These are phyloP conservation scores for Octodonta nipae DNA, from an alignment of 2,888 invertebrate species.

Conservation along the genomic window DNA sequence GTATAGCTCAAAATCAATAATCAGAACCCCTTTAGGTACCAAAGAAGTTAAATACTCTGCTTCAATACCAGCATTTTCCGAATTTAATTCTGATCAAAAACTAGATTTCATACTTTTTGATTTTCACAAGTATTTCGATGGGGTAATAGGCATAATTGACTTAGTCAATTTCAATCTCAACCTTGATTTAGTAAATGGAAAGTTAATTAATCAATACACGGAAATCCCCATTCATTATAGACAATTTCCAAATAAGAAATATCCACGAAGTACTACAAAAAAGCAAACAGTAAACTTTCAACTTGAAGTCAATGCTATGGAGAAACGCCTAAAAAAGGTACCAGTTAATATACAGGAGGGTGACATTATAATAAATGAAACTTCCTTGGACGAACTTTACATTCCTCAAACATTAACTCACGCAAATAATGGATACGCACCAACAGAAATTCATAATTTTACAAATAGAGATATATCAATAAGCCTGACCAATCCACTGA, in stretches of 20 bases:
- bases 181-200: constrained; percentile 2
- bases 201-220: constrained; percentile 1
- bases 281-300: constrained; percentile 3
- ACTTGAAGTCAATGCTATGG: neutral
- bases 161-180: constrained; percentile 6
- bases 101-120: no score
- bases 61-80: constrained; percentile 6
- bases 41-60: constrained; percentile 3
- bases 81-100: constrained; percentile 3
- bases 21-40: constrained; percentile 3
- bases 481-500: neutral
- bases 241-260: neutral
- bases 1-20: neutral
- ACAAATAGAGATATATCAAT: constrained; percentile 1
- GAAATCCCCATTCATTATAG: constrained; percentile 3
- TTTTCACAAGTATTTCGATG: no score
- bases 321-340: neutral
- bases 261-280: no score
- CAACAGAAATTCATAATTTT: constrained; percentile 4
- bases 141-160: constrained; percentile 9
- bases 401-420: constrained; percentile 3
- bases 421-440: constrained; percentile 2
- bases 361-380: no score
- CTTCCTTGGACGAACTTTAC: no score
- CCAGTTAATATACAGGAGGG: no score